Conservation (phyloP, 2,888 invertebrate genomes). For the Ischnus inquisitorius region DNA sequence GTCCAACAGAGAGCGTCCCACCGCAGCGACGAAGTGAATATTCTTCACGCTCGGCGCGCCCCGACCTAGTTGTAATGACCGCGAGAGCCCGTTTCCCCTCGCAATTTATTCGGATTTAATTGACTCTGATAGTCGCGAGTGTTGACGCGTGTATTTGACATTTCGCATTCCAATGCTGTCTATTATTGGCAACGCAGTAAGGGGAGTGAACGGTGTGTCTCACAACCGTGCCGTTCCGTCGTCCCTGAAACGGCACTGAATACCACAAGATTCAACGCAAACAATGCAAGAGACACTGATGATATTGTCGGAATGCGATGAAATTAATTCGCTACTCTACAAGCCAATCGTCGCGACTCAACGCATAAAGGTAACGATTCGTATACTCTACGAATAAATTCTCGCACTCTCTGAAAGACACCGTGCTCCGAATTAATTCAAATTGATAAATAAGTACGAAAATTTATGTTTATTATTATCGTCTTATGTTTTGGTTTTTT, state of each 20-base stretch:
- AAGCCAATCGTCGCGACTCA: slow-evolving; percentile 86
- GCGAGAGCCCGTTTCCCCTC: slow-evolving; percentile 29
- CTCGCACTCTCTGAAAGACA: neutral
- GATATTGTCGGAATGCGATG: slow-evolving; percentile 81
- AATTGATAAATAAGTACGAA: neutral
- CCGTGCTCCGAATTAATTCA: neutral
- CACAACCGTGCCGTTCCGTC: slow-evolving; percentile 22
- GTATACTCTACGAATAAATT: neutral
- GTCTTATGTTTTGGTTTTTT: no score
- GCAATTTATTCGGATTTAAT: slow-evolving; percentile 40
- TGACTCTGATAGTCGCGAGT: slow-evolving; percentile 42
- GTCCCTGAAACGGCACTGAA: slow-evolving; percentile 26
- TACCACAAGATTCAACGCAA: slow-evolving; percentile 23
- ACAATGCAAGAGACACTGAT: slow-evolving; percentile 79
- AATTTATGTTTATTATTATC: slow-evolving; percentile 38
- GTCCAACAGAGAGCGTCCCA: slow-evolving; percentile 27
- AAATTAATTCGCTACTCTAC: slow-evolving; percentile 81
- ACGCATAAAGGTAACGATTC: slow-evolving; percentile 89
- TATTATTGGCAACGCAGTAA: slow-evolving; percentile 59
- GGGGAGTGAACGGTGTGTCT: slow-evolving; percentile 38
- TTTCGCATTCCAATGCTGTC: slow-evolving; percentile 59
- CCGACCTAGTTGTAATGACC: slow-evolving; percentile 32
- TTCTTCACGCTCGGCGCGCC: slow-evolving; percentile 21
- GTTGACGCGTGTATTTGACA: slow-evolving; percentile 49
- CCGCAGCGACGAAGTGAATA: neutral